Evolutionary conservation across 2,113 vertebrate genomes (phyloP).

Genomic region (Strix aluco): DNA sequence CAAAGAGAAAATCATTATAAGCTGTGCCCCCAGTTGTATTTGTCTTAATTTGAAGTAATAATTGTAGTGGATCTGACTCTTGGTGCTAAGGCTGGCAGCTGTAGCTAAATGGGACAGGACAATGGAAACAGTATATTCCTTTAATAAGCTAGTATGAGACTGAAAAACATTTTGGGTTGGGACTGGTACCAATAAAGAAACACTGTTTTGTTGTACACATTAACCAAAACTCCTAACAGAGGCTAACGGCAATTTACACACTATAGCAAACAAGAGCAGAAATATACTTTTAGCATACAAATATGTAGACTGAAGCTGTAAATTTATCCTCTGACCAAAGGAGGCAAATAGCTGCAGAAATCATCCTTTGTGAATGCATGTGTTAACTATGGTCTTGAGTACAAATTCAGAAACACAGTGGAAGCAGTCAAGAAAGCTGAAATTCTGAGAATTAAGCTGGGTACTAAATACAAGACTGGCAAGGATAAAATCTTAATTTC

Average conservation of each 20-base stretch:
- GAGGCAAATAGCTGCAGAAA: background rate
- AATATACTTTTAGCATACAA: background rate
- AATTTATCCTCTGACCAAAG: background rate
- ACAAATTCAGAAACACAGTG: background rate
- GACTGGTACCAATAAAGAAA: background rate
- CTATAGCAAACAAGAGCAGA: background rate
- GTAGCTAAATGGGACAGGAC: background rate
- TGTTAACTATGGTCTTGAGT: background rate
- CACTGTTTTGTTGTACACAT: background rate
- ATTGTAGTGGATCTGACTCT: background rate
- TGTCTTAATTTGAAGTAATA: slow-evolving; percentile 28
- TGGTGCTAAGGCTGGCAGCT: background rate
- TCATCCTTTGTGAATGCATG: background rate
- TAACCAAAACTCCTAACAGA: background rate
- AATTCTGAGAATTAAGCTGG: background rate
- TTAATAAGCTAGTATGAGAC: background rate
- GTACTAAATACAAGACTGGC: background rate
- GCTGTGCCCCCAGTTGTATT: background rate
- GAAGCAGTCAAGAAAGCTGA: background rate
- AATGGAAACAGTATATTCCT: slow-evolving; percentile 15
- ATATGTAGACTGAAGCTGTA: background rate
- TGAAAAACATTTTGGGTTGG: background rate
- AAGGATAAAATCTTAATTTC: background rate
- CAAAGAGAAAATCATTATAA: background rate
- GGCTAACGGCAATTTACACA: background rate